Conservation (phyloP, 2,888 invertebrate species). For the Tortrix viridana region DNA sequence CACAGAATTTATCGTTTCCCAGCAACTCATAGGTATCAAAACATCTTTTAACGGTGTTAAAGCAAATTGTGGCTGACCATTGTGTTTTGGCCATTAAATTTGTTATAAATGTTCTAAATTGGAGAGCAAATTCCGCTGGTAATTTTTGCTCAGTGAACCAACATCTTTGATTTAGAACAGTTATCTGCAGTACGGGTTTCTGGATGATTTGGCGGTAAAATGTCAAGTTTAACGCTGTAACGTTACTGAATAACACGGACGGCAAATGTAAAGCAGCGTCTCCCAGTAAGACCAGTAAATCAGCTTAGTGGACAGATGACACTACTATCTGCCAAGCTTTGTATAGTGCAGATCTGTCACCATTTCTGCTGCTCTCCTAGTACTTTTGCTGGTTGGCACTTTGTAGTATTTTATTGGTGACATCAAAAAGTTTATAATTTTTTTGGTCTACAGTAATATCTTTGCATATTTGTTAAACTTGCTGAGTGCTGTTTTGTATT, state of each 20-base stretch:
- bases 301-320: slow-evolving; percentile 77
- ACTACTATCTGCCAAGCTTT: slow-evolving; percentile 65
- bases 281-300: slow-evolving; percentile 66
- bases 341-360: slow-evolving; percentile 65
- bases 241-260: neutral
- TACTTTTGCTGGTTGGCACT: slow-evolving; percentile 44
- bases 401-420: slow-evolving; percentile 40
- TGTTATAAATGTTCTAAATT: no score
- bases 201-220: no score
- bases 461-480: neutral
- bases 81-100: no score
- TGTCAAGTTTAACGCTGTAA: no score
- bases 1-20: no score
- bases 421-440: slow-evolving; percentile 16
- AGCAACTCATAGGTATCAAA: no score
- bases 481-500: neutral
- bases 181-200: no score
- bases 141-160: no score
- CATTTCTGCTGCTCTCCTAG: slow-evolving; percentile 42
- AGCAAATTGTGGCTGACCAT: no score
- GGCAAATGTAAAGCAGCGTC: slow-evolving; percentile 47
- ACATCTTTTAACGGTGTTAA: no score
- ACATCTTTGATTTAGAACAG: no score
- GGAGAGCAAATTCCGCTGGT: no score
- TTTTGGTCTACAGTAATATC: slow-evolving; percentile 2